Percentiles rank a stretch among this genome's conserved stretches.
phyloP scores from a whole-genome alignment of 2,888 invertebrate species.

The Invenusta paracnida region DNA sequence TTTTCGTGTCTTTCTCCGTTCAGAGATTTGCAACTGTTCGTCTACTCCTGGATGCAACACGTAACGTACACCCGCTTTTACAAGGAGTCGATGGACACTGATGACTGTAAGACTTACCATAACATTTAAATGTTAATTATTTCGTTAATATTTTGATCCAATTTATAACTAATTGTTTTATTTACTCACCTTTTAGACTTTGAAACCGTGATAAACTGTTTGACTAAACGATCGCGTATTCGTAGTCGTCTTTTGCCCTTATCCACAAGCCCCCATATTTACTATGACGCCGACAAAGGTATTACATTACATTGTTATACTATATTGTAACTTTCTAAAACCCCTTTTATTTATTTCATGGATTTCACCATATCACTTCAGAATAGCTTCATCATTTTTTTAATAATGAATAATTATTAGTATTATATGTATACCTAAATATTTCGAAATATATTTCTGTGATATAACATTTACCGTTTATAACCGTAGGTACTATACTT shows the following conservation, averaged over 20 bases:
- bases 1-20: background rate
- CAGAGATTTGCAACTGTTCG: background rate
- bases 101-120: background rate
- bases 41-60: background rate
- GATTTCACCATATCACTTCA: too few species aligned
- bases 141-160: background rate
- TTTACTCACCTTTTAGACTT: background rate
- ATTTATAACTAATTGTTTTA: background rate
- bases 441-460: too few species aligned
- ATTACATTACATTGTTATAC: too few species aligned
- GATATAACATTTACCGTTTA: too few species aligned
- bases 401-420: too few species aligned
- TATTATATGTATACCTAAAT: too few species aligned
- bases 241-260: background rate
- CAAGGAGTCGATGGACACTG: background rate
- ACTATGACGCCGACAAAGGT: background rate
- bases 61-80: background rate
- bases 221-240: background rate
- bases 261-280: background rate
- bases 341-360: too few species aligned
- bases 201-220: background rate
- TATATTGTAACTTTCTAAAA: too few species aligned
- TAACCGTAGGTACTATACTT: too few species aligned
- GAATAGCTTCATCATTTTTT: too few species aligned
- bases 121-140: background rate